Evolutionary conservation across 2,888 invertebrate species (phyloP).

Genomic region (Osmoderma eremita): DNA sequence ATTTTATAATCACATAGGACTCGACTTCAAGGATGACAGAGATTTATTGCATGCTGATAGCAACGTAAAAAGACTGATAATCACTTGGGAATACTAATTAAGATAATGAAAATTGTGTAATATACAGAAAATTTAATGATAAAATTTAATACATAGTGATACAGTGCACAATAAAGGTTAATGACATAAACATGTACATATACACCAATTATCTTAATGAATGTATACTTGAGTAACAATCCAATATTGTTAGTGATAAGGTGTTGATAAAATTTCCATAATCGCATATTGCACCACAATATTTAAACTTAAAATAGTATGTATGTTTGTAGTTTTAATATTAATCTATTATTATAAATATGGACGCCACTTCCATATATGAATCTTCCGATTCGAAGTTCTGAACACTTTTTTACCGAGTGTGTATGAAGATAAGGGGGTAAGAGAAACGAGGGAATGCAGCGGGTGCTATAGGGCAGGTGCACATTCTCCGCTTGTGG

Average conservation of each 20-base stretch:
- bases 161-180: constrained; percentile 32
- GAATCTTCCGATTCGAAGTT: too few relatives aligned
- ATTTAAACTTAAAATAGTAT: too few relatives aligned
- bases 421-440: background rate
- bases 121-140: constrained; percentile 9
- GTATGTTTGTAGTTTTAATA: too few relatives aligned
- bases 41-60: background rate
- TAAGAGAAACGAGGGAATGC: background rate
- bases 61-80: background rate
- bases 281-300: too few relatives aligned
- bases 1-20: too few relatives aligned
- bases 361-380: too few relatives aligned
- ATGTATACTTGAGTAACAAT: constrained; percentile 15
- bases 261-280: constrained; percentile 12
- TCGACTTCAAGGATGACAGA: background rate
- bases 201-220: constrained; percentile 18
- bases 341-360: too few relatives aligned
- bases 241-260: constrained; percentile 19
- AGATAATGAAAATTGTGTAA: constrained; percentile 28
- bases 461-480: constrained; percentile 20
- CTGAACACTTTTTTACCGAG: background rate
- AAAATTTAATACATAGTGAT: constrained; percentile 27
- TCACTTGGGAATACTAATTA: constrained; percentile 30
- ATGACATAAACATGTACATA: constrained; percentile 33
- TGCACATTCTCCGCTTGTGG: constrained; percentile 3